Percentiles rank a stretch among this genome's conserved stretches.
Evolutionary conservation across 2,888 invertebrate genomes (phyloP).

Genomic region (Caenorhabditis sp.): DNA sequence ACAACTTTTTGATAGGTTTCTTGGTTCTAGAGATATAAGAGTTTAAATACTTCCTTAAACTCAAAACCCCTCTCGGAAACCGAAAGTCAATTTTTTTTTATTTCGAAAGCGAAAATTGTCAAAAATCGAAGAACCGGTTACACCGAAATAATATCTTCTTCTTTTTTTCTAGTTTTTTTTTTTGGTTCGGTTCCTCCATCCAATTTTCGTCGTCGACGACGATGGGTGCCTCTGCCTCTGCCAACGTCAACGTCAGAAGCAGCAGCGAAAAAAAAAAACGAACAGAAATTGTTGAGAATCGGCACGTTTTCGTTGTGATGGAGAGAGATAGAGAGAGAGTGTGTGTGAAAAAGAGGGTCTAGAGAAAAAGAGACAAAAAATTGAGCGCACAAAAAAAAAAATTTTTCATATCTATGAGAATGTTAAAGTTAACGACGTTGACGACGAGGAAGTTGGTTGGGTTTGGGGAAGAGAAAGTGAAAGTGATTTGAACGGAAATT

Average conservation of each 20-base stretch:
- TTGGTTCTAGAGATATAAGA: too few species aligned
- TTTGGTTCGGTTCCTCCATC: neutral
- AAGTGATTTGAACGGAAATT: neutral
- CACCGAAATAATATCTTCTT: constrained; percentile 1
- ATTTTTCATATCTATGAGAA: neutral
- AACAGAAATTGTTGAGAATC: constrained; percentile 36
- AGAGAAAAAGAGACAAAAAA: too few species aligned
- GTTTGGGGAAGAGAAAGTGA: neutral
- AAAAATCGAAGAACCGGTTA: constrained; percentile 18
- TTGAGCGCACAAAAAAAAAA: too few species aligned
- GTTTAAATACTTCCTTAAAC: too few species aligned
- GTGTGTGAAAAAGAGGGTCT: too few species aligned
- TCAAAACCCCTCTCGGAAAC: too few species aligned
- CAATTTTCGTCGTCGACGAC: neutral
- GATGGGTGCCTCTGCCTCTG: neutral
- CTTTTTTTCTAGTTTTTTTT: neutral
- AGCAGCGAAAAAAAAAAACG: constrained; percentile 15
- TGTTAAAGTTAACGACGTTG: neutral
- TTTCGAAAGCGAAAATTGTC: neutral
- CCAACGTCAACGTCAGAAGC: neutral
- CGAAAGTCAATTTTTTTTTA: neutral
- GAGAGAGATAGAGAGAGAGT: neutral
- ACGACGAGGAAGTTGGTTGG: too few species aligned
- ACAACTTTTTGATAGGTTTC: too few species aligned
- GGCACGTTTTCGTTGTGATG: constrained; percentile 19